phyloP scores from a whole-genome alignment of 1,140 invertebrate genomes.

The Diachasmimorpha longicaudata region DNA sequence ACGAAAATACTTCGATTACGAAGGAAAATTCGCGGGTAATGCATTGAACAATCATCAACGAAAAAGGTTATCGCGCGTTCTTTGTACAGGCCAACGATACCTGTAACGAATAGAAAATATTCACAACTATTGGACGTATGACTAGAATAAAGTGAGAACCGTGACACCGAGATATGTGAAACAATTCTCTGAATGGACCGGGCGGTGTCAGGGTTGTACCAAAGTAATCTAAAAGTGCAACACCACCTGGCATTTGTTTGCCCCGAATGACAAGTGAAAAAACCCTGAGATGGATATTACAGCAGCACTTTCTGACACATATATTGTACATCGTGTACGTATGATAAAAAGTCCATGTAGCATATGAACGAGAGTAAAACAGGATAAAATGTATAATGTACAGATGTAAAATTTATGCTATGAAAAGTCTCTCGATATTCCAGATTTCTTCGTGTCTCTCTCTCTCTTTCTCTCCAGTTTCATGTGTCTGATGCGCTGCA shows the following conservation, averaged over 20 bases:
- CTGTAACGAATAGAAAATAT: background rate
- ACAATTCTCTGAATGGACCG: conserved; percentile 8
- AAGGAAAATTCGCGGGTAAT: no score
- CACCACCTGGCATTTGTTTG: background rate
- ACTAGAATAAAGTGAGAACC: background rate
- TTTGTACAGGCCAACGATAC: background rate
- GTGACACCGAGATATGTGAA: background rate
- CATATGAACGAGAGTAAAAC: background rate
- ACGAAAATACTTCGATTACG: no score
- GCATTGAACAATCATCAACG: no score
- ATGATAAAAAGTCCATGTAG: background rate
- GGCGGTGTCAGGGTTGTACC: background rate
- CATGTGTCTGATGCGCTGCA: background rate
- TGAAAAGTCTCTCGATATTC: conserved; percentile 2
- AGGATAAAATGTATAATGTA: conserved; percentile 2
- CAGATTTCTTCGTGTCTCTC: background rate
- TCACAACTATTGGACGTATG: background rate
- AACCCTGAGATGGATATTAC: background rate
- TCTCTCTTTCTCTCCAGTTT: background rate
- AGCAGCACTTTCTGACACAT: background rate
- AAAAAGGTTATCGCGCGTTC: no score
- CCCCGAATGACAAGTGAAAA: background rate
- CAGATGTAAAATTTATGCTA: conserved; percentile 4
- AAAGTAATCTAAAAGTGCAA: conserved; percentile 23
- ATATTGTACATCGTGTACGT: background rate